Evolutionary conservation across 2,113 vertebrate species (phyloP).

Genomic region (Odontesthes bonariensis): DNA sequence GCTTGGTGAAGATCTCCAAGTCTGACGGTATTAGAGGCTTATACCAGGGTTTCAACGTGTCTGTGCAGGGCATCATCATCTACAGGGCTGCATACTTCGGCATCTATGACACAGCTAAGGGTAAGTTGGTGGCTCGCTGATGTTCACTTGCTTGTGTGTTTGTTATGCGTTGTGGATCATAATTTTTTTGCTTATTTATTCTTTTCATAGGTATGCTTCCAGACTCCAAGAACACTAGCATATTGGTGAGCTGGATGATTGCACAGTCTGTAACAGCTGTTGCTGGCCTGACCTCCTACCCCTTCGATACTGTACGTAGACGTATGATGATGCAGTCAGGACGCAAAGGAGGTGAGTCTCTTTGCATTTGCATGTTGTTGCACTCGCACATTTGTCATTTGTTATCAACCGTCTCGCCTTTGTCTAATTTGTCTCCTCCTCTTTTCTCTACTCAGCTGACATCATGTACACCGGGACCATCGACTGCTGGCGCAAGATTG

Average conservation of each 20-base stretch:
- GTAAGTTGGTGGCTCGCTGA: slow-evolving; percentile 69
- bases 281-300: slow-evolving; percentile 90
- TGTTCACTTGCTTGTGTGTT: background rate
- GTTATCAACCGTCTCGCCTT: background rate
- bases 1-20: slow-evolving; percentile 86
- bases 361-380: background rate
- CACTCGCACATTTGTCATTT: no score
- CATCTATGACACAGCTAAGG: slow-evolving; percentile 94
- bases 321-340: slow-evolving; percentile 99
- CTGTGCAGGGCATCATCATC: slow-evolving; percentile 96
- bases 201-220: slow-evolving; percentile 90
- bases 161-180: background rate
- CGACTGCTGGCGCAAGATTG: slow-evolving; percentile 96
- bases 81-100: slow-evolving; percentile 96
- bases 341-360: slow-evolving; percentile 89
- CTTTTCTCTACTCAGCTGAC: slow-evolving; percentile 82
- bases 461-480: slow-evolving; percentile 95
- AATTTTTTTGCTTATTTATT: accelerated
- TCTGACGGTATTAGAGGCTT: slow-evolving; percentile 85
- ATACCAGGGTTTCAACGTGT: slow-evolving; percentile 92
- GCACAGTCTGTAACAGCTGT: slow-evolving; percentile 91
- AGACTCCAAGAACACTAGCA: slow-evolving; percentile 91
- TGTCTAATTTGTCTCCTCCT: background rate
- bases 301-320: slow-evolving; percentile 93
- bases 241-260: slow-evolving; percentile 96